Conservation (phyloP, 2,797 vertebrate genomes). For the Characodon lateralis region DNA sequence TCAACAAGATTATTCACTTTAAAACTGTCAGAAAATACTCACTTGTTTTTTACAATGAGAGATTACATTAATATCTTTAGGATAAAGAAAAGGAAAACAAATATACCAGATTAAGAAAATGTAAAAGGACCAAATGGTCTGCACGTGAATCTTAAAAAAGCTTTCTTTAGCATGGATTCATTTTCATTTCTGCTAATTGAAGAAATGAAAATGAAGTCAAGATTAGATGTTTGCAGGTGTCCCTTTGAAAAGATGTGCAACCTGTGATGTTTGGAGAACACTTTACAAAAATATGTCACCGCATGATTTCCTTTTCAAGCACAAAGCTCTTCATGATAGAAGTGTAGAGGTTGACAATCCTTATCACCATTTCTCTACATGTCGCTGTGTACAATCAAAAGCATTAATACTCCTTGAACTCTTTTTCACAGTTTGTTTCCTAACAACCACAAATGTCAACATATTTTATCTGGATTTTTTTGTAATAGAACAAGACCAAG, state of each 20-base stretch:
- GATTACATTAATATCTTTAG: not conserved
- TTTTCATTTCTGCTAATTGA: not conserved
- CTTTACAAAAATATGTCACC: no score
- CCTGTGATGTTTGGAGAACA: not conserved
- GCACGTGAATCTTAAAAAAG: not conserved
- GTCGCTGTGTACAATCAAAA: no score
- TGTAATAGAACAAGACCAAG: no score
- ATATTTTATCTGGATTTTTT: no score
- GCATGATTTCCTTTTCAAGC: not conserved
- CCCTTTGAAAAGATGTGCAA: not conserved
- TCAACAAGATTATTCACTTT: constrained; percentile 40
- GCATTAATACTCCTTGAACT: no score
- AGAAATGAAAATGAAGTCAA: not conserved
- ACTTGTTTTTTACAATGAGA: not conserved
- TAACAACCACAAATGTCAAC: no score
- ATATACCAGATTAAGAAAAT: not conserved
- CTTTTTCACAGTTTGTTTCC: no score
- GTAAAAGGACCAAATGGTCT: not conserved
- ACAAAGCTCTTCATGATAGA: no score
- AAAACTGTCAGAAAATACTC: constrained; percentile 20
- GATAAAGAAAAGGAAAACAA: not conserved
- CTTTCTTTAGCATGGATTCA: not conserved
- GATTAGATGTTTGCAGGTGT: not conserved
- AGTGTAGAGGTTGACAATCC: no score
- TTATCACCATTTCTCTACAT: no score